Conservation (phyloP, 2,797 vertebrate genomes). For the Sebastes cheni region DNA sequence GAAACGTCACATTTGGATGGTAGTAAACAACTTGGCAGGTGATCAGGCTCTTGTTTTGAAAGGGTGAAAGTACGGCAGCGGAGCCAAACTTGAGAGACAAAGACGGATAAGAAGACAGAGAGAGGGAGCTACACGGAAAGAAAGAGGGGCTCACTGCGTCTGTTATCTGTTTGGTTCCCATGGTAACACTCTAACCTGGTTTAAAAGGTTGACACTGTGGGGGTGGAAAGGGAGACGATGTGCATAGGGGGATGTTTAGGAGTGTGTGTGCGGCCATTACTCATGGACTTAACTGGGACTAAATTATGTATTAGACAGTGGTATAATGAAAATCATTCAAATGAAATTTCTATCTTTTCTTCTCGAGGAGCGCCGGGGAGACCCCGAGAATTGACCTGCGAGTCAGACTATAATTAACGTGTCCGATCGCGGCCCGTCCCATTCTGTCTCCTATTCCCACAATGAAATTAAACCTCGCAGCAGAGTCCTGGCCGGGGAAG, state of each 20-base stretch:
- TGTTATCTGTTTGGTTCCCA: constrained; percentile 74
- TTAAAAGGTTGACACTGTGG: constrained; percentile 71
- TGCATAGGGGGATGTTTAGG: constrained; percentile 1
- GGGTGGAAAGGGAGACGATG: constrained; percentile 29
- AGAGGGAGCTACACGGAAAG: constrained; percentile 11
- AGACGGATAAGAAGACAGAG: constrained; percentile 48
- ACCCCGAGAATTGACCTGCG: constrained; percentile 75
- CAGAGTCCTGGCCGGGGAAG: constrained; percentile 46
- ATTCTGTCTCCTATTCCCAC: constrained; percentile 70
- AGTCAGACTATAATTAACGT: constrained; percentile 80
- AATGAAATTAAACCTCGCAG: constrained; percentile 76
- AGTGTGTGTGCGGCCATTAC: constrained; percentile 49
- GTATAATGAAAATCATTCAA: constrained; percentile 80
- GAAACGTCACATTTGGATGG: constrained; percentile 60
- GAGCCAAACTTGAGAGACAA: constrained; percentile 64
- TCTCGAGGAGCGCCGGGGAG: constrained; percentile 65
- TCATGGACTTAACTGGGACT: constrained; percentile 72
- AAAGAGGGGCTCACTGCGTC: constrained; percentile 30
- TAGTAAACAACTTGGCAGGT: constrained; percentile 77
- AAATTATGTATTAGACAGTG: constrained; percentile 80
- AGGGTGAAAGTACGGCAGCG: constrained; percentile 43
- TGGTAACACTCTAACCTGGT: constrained; percentile 80
- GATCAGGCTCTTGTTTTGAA: constrained; percentile 70
- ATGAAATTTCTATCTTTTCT: constrained; percentile 76
- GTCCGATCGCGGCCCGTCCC: constrained; percentile 66